Evolutionary conservation across 2,113 vertebrate genomes (phyloP).

Genomic region (Jacana jacana): DNA sequence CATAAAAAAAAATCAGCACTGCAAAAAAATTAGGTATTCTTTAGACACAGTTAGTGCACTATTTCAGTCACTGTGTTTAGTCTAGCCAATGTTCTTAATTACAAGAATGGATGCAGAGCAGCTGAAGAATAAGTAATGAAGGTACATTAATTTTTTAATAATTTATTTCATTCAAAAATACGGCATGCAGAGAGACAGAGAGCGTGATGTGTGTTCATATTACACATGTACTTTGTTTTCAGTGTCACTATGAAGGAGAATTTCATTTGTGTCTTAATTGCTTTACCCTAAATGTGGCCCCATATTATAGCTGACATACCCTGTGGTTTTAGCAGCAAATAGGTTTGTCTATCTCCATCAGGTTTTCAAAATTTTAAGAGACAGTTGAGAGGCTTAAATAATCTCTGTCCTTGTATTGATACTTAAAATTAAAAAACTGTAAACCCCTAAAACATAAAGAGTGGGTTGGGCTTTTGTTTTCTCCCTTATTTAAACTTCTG

Average conservation of each 20-base stretch:
- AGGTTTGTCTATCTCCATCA: not conserved
- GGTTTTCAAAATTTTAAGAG: not conserved
- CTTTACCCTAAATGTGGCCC: not conserved
- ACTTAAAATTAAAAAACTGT: slow-evolving; percentile 18
- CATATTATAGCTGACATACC: not conserved
- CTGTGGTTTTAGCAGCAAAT: not conserved
- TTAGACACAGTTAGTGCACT: not conserved
- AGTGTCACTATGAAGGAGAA: slow-evolving; percentile 5
- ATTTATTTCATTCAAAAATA: slow-evolving; percentile 33
- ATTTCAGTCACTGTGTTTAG: slow-evolving; percentile 10
- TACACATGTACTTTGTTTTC: slow-evolving; percentile 4
- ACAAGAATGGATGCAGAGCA: slow-evolving; percentile 15
- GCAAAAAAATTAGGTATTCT: not conserved
- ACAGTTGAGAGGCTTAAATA: not conserved
- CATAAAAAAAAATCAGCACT: not conserved
- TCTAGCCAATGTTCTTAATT: slow-evolving; percentile 35
- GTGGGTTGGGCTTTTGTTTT: not conserved
- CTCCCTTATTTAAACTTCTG: slow-evolving; percentile 13
- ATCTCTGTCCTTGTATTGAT: not conserved
- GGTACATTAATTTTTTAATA: slow-evolving; percentile 21
- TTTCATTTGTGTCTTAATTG: not conserved
- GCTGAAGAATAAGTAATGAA: slow-evolving; percentile 44
- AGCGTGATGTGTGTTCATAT: not conserved
- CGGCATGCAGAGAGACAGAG: not conserved
- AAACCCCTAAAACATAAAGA: not conserved